Evolutionary conservation across 2,888 invertebrate species (phyloP).

Genomic region (Megastigmus dorsalis): DNA sequence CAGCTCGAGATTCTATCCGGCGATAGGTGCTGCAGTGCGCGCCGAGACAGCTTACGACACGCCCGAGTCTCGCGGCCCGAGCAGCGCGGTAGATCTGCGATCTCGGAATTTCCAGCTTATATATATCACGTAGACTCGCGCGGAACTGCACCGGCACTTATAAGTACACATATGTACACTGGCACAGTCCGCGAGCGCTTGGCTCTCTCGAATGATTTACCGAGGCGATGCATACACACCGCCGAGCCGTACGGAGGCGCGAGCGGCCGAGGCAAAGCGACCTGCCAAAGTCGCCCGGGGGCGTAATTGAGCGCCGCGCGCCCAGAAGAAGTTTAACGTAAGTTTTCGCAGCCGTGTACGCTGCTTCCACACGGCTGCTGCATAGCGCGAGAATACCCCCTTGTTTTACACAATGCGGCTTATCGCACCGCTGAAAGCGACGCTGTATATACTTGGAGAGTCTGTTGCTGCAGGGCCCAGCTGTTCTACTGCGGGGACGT

Average conservation of each 20-base stretch:
- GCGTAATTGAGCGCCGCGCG: slow-evolving; percentile 33
- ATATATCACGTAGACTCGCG: too few species aligned
- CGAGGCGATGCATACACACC: not conserved
- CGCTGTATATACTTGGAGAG: too few species aligned
- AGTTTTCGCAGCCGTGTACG: slow-evolving; percentile 12
- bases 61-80: slow-evolving; percentile 10
- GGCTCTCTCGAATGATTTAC: slow-evolving; percentile 41
- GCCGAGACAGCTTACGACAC: slow-evolving; percentile 49
- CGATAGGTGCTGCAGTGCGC: too few species aligned
- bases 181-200: not conserved
- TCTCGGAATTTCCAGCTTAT: slow-evolving; percentile 37
- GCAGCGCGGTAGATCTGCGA: slow-evolving; percentile 30
- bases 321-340: slow-evolving; percentile 19
- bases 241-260: not conserved
- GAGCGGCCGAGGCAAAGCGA: slow-evolving; percentile 11
- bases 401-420: slow-evolving; percentile 38
- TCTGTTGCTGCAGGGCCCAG: too few species aligned
- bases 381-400: slow-evolving; percentile 28
- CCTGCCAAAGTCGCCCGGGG: slow-evolving; percentile 36
- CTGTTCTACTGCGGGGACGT: not conserved
- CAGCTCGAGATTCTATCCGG: slow-evolving; percentile 45
- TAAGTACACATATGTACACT: too few species aligned
- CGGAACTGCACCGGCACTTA: too few species aligned
- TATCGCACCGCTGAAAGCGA: too few species aligned
- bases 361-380: not conserved